Base-by-base conservation (phyloP, 2,113 vertebrate species). In the Malurus cyaneus region DNA sequence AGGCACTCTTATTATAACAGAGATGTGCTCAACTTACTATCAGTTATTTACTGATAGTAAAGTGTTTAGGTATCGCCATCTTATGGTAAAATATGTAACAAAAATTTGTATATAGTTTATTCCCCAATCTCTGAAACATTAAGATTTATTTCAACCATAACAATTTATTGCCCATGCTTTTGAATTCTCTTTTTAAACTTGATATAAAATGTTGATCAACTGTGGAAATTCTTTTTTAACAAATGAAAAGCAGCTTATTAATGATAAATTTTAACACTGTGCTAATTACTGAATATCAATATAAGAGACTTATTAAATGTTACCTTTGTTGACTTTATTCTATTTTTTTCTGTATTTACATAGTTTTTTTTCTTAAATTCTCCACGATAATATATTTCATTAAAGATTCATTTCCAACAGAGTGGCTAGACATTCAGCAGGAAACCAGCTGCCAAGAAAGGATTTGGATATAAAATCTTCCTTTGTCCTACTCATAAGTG, bases 71-170 rank as follows among this genome's bases (percentile, higher is more conserved):
- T 94, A 97, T 96, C n/a, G 17, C 91, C 95, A 95, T 94, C 91
- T 97, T 88, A 97, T 87, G 91, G 96, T 76, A 96, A 91, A 79
- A 88, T 84, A 85, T 49, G 29, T 93, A 95, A 92, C 69, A 73
- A 92, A 77, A 86, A 72, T 39, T 32, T 89, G 39, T 61, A 23
- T 26, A 5, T 42, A 42, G 29, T 89, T 92, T 94, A 70, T 79
- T 95, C 52, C 80, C 61, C 36, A 84, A 18, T 72, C 54, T 71
- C 20, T 80, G 57, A 70, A 73, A 82, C 26, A 15, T 26, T 36
- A 74, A 47, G 32, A n/a, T 83, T 65, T 67, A 42, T 89, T 77
- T 92, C 71, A 49, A 29, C 25, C 56, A 23, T 6, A 57, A 53
- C 32, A 77, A 87, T 61, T 96, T 78, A 84, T 64, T 94, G 81